Percentiles rank a stretch among this genome's conserved stretches.
Evolutionary conservation across 2,888 invertebrate genomes (phyloP).

Genomic region (Lasioglossum malachurum): DNA sequence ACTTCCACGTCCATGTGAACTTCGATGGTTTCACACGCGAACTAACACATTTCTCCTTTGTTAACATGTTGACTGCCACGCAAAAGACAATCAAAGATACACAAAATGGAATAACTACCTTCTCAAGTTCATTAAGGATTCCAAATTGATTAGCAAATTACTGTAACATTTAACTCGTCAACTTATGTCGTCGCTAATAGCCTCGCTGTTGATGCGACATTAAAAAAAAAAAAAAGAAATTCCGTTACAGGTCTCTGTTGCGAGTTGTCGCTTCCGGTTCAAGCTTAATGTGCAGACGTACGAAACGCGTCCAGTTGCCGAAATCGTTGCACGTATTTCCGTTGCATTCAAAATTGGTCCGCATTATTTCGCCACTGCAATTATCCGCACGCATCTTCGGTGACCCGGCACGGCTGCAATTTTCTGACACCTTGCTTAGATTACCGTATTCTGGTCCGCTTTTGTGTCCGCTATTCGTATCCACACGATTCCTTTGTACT

Average conservation of each 20-base stretch:
- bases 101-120: neutral
- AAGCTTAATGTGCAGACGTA: slow-evolving; percentile 11
- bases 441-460: neutral
- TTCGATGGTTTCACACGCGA: slow-evolving; percentile 40
- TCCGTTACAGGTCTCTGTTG: slow-evolving; percentile 72
- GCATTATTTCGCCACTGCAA: slow-evolving; percentile 68
- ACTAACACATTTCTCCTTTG: neutral
- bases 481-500: slow-evolving; percentile 1
- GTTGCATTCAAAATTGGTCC: slow-evolving; percentile 64
- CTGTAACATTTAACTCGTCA: neutral
- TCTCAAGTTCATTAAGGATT: neutral
- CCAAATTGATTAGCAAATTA: neutral
- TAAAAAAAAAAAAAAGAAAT: slow-evolving; percentile 51
- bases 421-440: slow-evolving; percentile 25
- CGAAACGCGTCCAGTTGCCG: slow-evolving; percentile 55
- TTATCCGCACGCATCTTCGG: slow-evolving; percentile 73
- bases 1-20: slow-evolving; percentile 59
- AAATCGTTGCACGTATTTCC: slow-evolving; percentile 61
- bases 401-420: slow-evolving; percentile 37
- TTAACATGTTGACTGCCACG: neutral
- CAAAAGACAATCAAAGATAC: neutral
- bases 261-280: slow-evolving; percentile 70
- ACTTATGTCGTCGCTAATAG: neutral
- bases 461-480: neutral
- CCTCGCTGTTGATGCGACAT: neutral